Base-by-base conservation (phyloP, 1,140 invertebrate species). In the Ceratosolen solmsi region DNA sequence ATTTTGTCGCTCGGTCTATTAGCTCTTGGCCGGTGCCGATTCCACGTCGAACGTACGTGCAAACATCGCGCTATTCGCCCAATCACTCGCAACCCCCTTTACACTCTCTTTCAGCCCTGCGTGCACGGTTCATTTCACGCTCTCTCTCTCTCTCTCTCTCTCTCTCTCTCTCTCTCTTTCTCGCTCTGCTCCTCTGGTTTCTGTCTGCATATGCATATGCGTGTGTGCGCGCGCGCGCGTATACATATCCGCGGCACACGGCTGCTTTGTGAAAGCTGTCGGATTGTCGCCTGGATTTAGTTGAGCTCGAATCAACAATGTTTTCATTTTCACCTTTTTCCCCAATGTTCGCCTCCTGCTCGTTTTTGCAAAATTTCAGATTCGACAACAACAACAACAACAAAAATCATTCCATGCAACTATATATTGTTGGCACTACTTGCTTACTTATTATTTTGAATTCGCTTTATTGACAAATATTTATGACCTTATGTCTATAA, bases 1-100 rank as follows among this genome's bases (percentile, higher is more conserved):
- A 36, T 82, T 82, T 82, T 82, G 68, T 65, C 65, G 56, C 33
- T 72, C n/a, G 70, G 33, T 65, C 75, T 82, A 79, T 82, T 78
- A 82, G 75, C 75, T 33, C 36, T 30, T 27, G 71, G 71, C n/a
- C 20, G 8, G 25, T 36, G 30, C 20, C 33, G 63, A 9, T 68
- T 17, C 4, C 71, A 22, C 25, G 49, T 20, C 27, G 74, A 63
- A 33, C 63, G 25, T 9, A 41, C 11, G 49, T 25, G 77, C 74
- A 77, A 70, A 71, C 38, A 77, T 36, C 38, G 65, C 33, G 41
- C 63, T 38, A 38, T 68, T 68, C 63, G 20, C 22, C 38, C 80
- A 77, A 76, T 82, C 80, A 72, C 38, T 72, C 25, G 68, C 49
- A n/a, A 36, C 63, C 36, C 63, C 63, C 20, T 22, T 54, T 2